Conservation (phyloP, 2,797 vertebrate species). For the Aselliscus stoliczkanus region DNA sequence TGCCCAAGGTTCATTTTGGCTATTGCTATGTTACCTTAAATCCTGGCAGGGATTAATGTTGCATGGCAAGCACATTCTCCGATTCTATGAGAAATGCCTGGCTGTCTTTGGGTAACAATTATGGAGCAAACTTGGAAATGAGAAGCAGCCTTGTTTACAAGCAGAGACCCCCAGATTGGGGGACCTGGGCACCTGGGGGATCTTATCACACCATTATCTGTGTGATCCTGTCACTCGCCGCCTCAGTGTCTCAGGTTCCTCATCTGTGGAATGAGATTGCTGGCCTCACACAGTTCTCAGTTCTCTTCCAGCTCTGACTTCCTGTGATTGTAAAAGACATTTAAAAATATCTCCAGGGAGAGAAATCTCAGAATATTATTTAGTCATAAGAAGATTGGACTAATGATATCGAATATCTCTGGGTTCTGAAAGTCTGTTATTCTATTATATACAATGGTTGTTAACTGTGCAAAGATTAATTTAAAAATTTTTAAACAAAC, state of each 20-base stretch:
- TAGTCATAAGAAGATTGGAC: slow-evolving; percentile 34
- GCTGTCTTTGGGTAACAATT: not conserved
- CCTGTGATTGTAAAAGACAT: slow-evolving; percentile 51
- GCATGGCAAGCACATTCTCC: slow-evolving; percentile 24
- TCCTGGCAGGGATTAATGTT: slow-evolving; percentile 18
- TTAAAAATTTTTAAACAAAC: slow-evolving; percentile 5
- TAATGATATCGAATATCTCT: slow-evolving; percentile 51
- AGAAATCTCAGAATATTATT: slow-evolving; percentile 61
- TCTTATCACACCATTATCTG: not conserved
- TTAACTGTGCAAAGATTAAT: slow-evolving; percentile 23
- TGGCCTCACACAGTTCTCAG: not conserved
- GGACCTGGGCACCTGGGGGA: not conserved
- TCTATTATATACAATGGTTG: slow-evolving; percentile 44
- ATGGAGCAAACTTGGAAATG: not conserved
- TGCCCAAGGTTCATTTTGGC: slow-evolving; percentile 51
- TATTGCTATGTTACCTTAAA: slow-evolving; percentile 49
- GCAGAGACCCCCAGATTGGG: not conserved
- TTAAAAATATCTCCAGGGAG: slow-evolving; percentile 64
- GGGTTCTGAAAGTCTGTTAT: slow-evolving; percentile 27
- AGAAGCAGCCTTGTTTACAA: not conserved
- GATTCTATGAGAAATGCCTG: slow-evolving; percentile 28
- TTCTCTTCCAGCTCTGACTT: slow-evolving; percentile 34
- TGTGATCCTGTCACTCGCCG: not conserved
- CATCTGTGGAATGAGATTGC: not conserved
- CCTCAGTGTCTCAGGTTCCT: not conserved